Evolutionary conservation across 1,140 invertebrate genomes (phyloP), one percentile per base, ranked within the genome.

Genomic region (Babylonia areolata): DNA sequence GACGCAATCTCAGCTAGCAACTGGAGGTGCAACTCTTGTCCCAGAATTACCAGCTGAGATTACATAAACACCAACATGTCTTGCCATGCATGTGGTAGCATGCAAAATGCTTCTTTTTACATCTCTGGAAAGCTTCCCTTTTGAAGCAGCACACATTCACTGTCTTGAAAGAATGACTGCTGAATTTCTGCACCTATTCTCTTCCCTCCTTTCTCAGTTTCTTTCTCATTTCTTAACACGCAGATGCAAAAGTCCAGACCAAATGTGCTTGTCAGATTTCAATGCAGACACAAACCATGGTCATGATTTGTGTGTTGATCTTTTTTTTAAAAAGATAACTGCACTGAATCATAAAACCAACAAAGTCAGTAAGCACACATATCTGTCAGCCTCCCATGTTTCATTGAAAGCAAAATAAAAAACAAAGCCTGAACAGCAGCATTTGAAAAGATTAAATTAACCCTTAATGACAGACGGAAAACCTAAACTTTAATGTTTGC

Each of bases 11-110:
- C 96, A 96, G 95, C 95, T 95, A 96, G 96, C 96, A 96, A 95
- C 95, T 95, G 96, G 96, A 96, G 96, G 87, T 69, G 92, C 90
- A 92, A 92, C 88, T 94, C 93, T 94, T 42, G 23, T 95, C 97
- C 97, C 97, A 97, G 96, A 97, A 97, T 97, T 97, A 97, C 97
- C 96, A 96, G 96, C 97, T 97, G 97, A 97, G 97, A 97, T 97
- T 97, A 97, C 91, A 94, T 94, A 91, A 92, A 92, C 95, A 94
- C 92, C 94, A 90, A 90, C 88, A 87, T 79, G 84, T 39, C 37
- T n/a, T 80, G 23, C 17, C 28, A 35, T 81, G 80, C 80, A 81
- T 35, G 35, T n/a, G 23, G 28, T 64, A 80, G 33, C 78, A 80
- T 80, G 78, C 78, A 80, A 17, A n/a, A n/a, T n/a, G n/a, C n/a